Evolutionary conservation across 2,888 invertebrate genomes (phyloP).

Genomic region (Dryobotodes eremita): DNA sequence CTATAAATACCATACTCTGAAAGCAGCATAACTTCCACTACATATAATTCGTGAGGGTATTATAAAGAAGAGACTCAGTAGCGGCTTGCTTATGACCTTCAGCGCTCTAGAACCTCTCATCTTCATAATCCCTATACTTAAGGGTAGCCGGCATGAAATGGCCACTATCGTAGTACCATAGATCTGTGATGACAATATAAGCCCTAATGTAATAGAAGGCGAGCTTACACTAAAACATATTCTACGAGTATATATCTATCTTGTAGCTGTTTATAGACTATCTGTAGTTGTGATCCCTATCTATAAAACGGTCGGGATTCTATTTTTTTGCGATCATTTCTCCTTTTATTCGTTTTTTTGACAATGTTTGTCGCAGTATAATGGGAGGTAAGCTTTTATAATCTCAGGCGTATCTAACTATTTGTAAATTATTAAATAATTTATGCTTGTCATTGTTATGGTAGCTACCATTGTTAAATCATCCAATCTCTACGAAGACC

Average conservation of each 20-base stretch:
- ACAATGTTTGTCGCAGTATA: not conserved
- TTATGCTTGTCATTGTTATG: not conserved
- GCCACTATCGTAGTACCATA: conserved; percentile 15
- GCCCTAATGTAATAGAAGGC: conserved; percentile 22
- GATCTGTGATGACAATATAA: conserved; percentile 33
- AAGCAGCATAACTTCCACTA: not conserved
- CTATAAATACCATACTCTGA: not conserved
- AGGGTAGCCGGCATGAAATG: not conserved
- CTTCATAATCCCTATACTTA: conserved; percentile 19
- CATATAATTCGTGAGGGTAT: not conserved
- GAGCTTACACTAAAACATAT: conserved; percentile 2
- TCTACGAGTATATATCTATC: not conserved
- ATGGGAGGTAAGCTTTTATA: not conserved
- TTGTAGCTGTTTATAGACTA: not conserved
- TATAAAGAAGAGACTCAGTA: not conserved
- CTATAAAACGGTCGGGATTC: not conserved
- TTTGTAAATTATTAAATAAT: too few relatives aligned
- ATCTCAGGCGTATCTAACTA: not conserved
- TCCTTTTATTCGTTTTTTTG: not conserved
- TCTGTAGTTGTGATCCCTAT: not conserved
- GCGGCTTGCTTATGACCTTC: not conserved
- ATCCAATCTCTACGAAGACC: not conserved
- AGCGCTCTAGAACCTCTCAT: not conserved
- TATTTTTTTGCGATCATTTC: too few relatives aligned
- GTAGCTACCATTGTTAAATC: not conserved